A percentile compares a stretch with the other conserved stretches of the same genome.
These are phyloP conservation scores for Drosophila melanica DNA, from an alignment of 1,140 invertebrate species.

Conservation along the genomic window DNA sequence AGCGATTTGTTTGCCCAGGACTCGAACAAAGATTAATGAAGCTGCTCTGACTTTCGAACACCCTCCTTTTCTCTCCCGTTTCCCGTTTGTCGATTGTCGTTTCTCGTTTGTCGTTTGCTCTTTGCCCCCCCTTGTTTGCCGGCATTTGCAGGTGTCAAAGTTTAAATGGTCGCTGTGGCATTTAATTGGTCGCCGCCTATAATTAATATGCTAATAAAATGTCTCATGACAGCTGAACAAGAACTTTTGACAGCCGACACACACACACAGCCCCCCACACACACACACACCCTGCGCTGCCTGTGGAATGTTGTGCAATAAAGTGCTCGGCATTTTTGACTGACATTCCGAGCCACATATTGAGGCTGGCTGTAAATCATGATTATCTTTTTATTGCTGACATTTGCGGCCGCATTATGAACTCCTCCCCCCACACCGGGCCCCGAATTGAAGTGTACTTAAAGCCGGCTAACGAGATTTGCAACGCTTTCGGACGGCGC, in stretches of 20 bases:
- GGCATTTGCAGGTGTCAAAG: slow-evolving; percentile 41
- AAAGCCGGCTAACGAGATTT: slow-evolving; percentile 45
- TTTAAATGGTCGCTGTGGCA: slow-evolving; percentile 42
- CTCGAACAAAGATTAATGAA: slow-evolving; percentile 72
- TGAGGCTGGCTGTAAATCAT: slow-evolving; percentile 68
- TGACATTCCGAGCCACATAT: slow-evolving; percentile 49
- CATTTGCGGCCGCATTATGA: slow-evolving; percentile 52
- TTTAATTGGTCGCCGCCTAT: slow-evolving; percentile 43
- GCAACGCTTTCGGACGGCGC: slow-evolving; percentile 29
- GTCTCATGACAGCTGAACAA: slow-evolving; percentile 62
- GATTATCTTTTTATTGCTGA: slow-evolving; percentile 59
- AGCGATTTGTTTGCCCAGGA: slow-evolving; percentile 59
- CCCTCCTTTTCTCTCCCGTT: neutral
- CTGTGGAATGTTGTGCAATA: slow-evolving; percentile 10
- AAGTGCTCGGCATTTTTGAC: slow-evolving; percentile 42
- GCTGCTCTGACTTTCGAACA: neutral
- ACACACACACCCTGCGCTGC: too few relatives aligned
- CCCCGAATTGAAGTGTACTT: neutral
- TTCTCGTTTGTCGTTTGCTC: neutral
- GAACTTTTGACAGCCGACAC: slow-evolving; percentile 36
- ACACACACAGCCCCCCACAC: too few relatives aligned
- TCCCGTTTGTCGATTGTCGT: too few relatives aligned
- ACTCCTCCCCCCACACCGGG: slow-evolving; percentile 2
- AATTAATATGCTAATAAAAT: slow-evolving; percentile 49
- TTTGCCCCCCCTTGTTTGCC: too few relatives aligned